A percentile compares a stretch with the other conserved stretches of the same genome.
phyloP scores from a whole-genome alignment of 2,113 vertebrate species.

The Drymodes brunneopygia region DNA sequence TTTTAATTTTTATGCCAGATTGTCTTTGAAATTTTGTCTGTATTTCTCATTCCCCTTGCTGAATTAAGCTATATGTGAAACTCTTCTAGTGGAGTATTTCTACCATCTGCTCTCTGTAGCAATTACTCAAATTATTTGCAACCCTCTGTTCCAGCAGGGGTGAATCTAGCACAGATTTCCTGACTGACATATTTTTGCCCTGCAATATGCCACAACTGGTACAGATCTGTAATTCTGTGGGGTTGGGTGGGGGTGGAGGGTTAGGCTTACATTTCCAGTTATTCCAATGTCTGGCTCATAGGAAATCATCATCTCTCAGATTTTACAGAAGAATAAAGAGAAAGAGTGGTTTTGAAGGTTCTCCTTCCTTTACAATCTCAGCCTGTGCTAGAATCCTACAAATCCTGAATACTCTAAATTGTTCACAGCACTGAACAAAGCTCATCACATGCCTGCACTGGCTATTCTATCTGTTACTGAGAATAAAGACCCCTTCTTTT shows the following conservation, averaged over 20 bases:
- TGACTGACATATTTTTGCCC: background rate
- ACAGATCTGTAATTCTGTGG: background rate
- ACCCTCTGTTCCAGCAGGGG: background rate
- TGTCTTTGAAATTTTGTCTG: background rate
- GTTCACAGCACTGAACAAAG: background rate
- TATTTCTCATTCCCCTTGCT: background rate
- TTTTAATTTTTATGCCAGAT: background rate
- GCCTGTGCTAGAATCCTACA: background rate
- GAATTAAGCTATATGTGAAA: background rate
- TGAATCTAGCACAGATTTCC: background rate
- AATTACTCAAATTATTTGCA: conserved; percentile 36
- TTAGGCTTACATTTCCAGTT: background rate
- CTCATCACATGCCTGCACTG: background rate
- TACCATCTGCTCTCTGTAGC: conserved; percentile 10
- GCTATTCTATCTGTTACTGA: background rate
- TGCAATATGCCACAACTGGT: background rate
- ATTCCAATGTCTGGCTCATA: background rate
- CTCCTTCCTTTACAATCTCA: background rate
- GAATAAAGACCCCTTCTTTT: background rate
- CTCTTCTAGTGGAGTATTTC: background rate
- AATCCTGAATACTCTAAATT: background rate
- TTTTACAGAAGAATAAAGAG: background rate
- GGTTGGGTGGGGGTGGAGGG: rapidly evolving
- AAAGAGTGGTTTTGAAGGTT: background rate
- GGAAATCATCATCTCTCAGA: background rate